Percentiles rank a stretch among this genome's conserved stretches.
These are phyloP conservation scores for Vulpes lagopus DNA, from an alignment of 2,113 vertebrate genomes.

Conservation along the genomic window DNA sequence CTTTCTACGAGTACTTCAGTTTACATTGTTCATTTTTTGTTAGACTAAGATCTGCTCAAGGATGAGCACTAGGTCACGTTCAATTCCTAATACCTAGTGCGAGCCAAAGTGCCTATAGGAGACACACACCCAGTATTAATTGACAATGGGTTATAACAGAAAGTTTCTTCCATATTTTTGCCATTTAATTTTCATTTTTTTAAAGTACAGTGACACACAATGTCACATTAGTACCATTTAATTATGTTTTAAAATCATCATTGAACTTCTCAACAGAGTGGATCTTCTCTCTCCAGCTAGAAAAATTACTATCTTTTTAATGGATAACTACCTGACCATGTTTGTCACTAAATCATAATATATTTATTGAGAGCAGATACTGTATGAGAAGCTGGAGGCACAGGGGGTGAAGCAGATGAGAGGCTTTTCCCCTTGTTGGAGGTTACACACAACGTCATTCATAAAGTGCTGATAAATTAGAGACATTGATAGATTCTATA, in stretches of 20 bases:
- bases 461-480: background rate
- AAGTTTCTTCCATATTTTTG: background rate
- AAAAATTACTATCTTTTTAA: background rate
- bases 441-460: rapidly evolving
- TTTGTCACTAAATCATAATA: background rate
- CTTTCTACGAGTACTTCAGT: background rate
- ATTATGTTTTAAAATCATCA: background rate
- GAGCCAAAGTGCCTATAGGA: background rate
- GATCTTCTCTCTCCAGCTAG: background rate
- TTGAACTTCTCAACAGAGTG: background rate
- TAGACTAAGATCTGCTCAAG: background rate
- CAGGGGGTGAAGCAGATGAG: rapidly evolving
- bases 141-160: background rate
- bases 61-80: background rate
- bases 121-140: rapidly evolving
- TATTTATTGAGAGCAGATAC: background rate
- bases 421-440: rapidly evolving
- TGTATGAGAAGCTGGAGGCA: background rate
- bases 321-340: background rate
- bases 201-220: background rate
- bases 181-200: background rate
- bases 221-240: background rate
- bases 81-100: background rate
- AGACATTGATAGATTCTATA: background rate
- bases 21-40: background rate